phyloP scores from a whole-genome alignment of 2,888 invertebrate genomes.

The Drosophila limbata region DNA sequence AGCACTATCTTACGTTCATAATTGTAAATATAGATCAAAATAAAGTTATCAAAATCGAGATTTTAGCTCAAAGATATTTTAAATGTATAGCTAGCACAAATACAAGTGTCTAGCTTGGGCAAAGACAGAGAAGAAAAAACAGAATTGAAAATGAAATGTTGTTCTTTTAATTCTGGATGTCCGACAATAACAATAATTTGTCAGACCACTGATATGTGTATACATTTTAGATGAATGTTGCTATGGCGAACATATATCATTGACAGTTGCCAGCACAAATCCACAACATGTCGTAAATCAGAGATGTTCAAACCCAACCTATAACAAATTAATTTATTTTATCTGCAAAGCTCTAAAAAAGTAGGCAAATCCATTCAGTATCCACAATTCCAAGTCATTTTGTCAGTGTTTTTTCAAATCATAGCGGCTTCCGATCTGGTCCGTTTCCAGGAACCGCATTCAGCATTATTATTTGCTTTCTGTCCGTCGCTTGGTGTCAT shows the following conservation, averaged over 20 bases:
- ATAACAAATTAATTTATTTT: conserved; percentile 2
- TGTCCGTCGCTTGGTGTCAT: neutral
- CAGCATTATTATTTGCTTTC: conserved; percentile 15
- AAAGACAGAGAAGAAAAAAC: neutral
- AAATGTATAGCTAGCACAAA: no score
- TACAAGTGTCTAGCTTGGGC: neutral
- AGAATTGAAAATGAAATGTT: neutral
- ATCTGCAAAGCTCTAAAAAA: neutral
- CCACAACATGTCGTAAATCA: conserved; percentile 5
- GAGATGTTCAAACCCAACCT: neutral
- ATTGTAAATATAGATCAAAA: neutral
- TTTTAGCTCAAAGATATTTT: neutral
- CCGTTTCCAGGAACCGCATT: conserved; percentile 27
- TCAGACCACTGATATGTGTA: neutral
- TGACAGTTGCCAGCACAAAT: neutral
- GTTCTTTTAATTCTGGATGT: neutral
- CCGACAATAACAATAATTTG: neutral
- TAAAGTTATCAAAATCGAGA: neutral
- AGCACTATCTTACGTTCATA: conserved; percentile 24
- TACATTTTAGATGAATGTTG: neutral
- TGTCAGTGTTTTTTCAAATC: conserved; percentile 25
- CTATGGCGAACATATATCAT: neutral
- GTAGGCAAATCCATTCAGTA: neutral
- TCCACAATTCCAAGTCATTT: conserved; percentile 24
- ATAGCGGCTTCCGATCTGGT: conserved; percentile 31